Evolutionary conservation across 1,140 invertebrate species (phyloP), one percentile per base, ranked within the genome.

Genomic region (Mya arenaria): DNA sequence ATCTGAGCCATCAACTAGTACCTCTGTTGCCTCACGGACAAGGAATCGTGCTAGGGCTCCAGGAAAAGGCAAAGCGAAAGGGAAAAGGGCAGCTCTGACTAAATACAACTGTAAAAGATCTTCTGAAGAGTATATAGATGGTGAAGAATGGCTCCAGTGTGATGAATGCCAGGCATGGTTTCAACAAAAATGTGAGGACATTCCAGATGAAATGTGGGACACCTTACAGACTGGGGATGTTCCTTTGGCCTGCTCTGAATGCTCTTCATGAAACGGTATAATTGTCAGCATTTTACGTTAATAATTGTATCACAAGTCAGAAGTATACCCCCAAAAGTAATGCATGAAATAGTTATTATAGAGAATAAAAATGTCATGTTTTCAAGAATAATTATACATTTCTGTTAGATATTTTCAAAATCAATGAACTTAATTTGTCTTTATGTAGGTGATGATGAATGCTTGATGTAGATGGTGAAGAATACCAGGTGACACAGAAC

Each of bases 31-130:
- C 13, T 5, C 63, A 37, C 5, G 37, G 6, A 23, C 63, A 8
- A 28, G 34, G 23, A 66, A 66, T 32, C 63, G 63, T 28, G 5
- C 19, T 17, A 66, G 41, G 63, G 32, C 10, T 39, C 63, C 63
- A 66, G 63, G 63, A 66, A 66, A 66, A 19, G 63, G 63, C 41
- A 66, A 5, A 37, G 63, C 34, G 25, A 39, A 39, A 66, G 63
- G 63, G 23, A 66, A 66, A n/a, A 66, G 41, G 63, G 41, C 36
- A 66, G 3, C 63, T 3, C 17, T 15, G 4, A 37, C 6, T 66
- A 36, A 66, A 25, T 36, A 66, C 41, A 23, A 39, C 6, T 37
- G 32, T 37, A 66, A 23, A 23, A 37, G 36, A 17, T 66, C 8
- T 39, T 37, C 2, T 39, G 63, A 66, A 66, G 37, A 36, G 36